Evolutionary conservation across 2,797 vertebrate genomes (phyloP), one percentile per base, ranked within the genome.

Genomic region (Sternarchorhynchus goeldii): DNA sequence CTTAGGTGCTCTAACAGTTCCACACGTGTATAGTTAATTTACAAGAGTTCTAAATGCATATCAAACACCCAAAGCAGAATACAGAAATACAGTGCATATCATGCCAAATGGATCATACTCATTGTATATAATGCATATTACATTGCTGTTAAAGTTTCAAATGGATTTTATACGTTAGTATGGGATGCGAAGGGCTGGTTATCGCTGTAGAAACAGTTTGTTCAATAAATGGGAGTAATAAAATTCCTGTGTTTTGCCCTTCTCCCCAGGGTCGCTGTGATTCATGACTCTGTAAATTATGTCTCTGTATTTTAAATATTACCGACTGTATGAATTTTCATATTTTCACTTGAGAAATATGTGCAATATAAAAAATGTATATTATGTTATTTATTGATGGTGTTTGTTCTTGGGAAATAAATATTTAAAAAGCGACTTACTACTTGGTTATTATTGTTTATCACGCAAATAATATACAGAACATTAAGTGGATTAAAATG

Each of bases 401-500:
- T 99, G 97, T 98, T 98, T 99, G 96, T 96, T 98, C 95, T 97
- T 98, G 96, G 94, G 93, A 96, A 98, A 98, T 96, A 96, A 97
- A 98, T 96, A 94, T 95, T 94, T 94, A 95, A 96, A 91, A 93
- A 78, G 78, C 83, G 81, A 81, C 79, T 65, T 63, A 59, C 50
- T 58, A 69, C 17, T 34, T 79, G 64, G 16, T 77, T 64, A 75
- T 65, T 18, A 67, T 63, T 80, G 72, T 77, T 29, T 73, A 45
- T 4, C 39, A 17, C 39, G 39, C 32, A 53, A 31, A 71, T 62
- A 34, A 25, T 17, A 59, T 17, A 14, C 4, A 12, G 1, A 50
- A 36, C 64, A 60, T 34, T 34, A 14, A 60, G 6, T 20, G 7
- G 10, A 64, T 18, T 50, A 14, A 50, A 50, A 14, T 2, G 12